Percentiles rank a stretch among this genome's conserved stretches.
Conservation (phyloP, 1,140 invertebrate genomes). For the Cherax destructor region DNA sequence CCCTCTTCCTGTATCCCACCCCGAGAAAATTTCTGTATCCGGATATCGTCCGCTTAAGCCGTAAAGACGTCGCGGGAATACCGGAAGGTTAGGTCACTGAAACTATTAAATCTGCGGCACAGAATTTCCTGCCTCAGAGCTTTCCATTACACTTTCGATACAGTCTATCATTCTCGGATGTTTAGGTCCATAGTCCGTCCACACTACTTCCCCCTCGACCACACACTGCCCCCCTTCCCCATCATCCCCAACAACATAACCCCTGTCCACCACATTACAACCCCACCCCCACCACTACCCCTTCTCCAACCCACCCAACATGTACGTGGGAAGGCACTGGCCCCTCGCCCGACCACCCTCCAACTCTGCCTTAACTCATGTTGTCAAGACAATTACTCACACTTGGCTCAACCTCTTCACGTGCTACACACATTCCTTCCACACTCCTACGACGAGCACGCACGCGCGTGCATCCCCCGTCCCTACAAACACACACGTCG, state of each 20-base stretch:
- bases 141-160: conserved; percentile 33
- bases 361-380: not conserved
- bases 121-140: conserved; percentile 26
- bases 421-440: no score
- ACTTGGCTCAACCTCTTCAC: not conserved
- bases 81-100: conserved; percentile 4
- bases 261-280: no score
- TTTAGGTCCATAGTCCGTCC: not conserved
- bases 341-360: not conserved
- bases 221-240: not conserved
- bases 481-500: no score
- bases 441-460: no score
- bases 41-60: not conserved
- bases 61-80: not conserved
- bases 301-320: not conserved
- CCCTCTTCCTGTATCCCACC: not conserved
- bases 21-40: not conserved
- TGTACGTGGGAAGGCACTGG: not conserved
- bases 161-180: conserved; percentile 13
- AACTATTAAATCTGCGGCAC: conserved; percentile 16
- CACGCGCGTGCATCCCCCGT: no score
- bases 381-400: not conserved
- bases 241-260: not conserved
- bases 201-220: not conserved
- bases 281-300: no score